phyloP scores from a whole-genome alignment of 2,113 vertebrate genomes.

The Atractosteus spatula region DNA sequence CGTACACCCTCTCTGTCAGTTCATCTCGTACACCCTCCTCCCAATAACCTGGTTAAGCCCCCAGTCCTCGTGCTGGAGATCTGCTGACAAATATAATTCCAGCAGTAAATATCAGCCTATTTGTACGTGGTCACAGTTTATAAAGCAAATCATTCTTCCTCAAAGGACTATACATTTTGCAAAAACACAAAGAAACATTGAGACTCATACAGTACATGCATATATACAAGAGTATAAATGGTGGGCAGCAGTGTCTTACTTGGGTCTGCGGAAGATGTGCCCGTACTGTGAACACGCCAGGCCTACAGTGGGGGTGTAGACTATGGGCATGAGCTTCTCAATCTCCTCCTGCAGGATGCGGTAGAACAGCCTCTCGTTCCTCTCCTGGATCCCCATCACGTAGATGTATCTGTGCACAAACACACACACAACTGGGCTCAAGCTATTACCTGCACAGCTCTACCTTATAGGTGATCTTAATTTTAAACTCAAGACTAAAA shows the following conservation, averaged over 20 bases:
- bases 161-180: too few species aligned
- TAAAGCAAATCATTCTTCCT: too few species aligned
- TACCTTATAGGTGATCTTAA: too few species aligned
- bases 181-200: too few species aligned
- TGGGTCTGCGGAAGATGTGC: slow-evolving; percentile 94
- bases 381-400: slow-evolving; percentile 95
- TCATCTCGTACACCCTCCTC: too few species aligned
- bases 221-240: not conserved
- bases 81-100: too few species aligned
- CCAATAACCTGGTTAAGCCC: too few species aligned
- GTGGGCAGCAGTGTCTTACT: slow-evolving; percentile 64
- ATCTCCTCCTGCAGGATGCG: slow-evolving; percentile 91
- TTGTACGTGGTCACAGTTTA: too few species aligned
- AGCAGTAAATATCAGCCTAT: too few species aligned
- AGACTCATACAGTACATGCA: too few species aligned
- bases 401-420: slow-evolving; percentile 82
- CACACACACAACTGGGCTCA: not conserved
- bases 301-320: slow-evolving; percentile 95
- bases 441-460: not conserved
- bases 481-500: not conserved
- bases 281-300: slow-evolving; percentile 95
- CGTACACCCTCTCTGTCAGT: too few species aligned
- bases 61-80: too few species aligned
- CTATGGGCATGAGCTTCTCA: slow-evolving; percentile 90
- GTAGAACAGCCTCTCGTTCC: slow-evolving; percentile 93